Percentiles rank a stretch among this genome's conserved stretches.
These are phyloP conservation scores for Typhlichthys eigenmanni DNA, from an alignment of 2,797 vertebrate genomes.

Conservation along the genomic window DNA sequence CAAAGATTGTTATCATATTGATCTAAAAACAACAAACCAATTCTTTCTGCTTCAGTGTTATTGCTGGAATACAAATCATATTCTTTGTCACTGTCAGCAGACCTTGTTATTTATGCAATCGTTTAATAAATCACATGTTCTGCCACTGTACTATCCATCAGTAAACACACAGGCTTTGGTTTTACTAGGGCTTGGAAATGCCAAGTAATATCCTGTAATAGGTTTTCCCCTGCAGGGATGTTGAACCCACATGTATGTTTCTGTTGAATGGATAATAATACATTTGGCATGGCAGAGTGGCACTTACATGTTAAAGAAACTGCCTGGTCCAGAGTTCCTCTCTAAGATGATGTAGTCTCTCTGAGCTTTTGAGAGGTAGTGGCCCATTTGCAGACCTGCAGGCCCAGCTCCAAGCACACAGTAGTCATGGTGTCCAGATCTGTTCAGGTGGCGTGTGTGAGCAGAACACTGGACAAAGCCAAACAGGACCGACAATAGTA, in stretches of 20 bases:
- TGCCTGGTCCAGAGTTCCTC: constrained; percentile 82
- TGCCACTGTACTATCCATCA: no score
- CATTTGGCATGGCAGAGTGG: background rate
- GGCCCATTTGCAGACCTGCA: constrained; percentile 88
- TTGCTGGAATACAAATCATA: no score
- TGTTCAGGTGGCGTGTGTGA: constrained; percentile 25
- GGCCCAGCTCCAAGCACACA: constrained; percentile 94
- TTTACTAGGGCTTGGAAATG: no score
- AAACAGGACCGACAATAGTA: constrained; percentile 50
- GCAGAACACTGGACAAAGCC: constrained; percentile 42
- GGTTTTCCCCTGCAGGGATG: no score
- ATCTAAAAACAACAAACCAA: no score
- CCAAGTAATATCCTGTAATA: no score
- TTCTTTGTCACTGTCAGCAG: no score
- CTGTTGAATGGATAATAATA: background rate
- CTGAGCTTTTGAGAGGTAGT: constrained; percentile 83
- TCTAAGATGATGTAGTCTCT: constrained; percentile 90
- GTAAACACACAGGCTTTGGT: no score
- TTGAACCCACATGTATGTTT: background rate
- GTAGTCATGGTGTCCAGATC: constrained; percentile 79
- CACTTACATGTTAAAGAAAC: constrained; percentile 85
- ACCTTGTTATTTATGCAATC: no score
- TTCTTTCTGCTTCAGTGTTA: no score
- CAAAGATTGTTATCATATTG: background rate
- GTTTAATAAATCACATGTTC: no score